Conservation (phyloP, 2,797 vertebrate species). For the Sebastes minor region DNA sequence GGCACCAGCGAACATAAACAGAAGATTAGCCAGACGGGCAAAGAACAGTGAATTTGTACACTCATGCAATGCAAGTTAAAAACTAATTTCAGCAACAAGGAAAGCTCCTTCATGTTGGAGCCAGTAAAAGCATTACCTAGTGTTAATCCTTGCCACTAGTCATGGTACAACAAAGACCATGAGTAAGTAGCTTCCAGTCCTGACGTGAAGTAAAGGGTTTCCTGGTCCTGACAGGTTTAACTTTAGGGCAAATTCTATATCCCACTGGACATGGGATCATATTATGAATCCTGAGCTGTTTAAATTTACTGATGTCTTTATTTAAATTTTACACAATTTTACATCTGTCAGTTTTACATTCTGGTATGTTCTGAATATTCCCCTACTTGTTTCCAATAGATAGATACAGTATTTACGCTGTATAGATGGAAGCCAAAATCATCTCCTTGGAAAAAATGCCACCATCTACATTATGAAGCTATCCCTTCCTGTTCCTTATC, state of each 20-base stretch:
- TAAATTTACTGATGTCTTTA: not conserved
- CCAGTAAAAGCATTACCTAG: not conserved
- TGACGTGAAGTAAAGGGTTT: not conserved
- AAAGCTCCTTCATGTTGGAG: not conserved
- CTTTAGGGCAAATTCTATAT: not conserved
- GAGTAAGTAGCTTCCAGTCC: not conserved
- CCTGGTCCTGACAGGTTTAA: not conserved
- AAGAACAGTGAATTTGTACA: not conserved
- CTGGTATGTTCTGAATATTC: too few species aligned
- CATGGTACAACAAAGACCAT: not conserved
- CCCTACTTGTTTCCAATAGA: not conserved
- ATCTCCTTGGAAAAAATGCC: not conserved
- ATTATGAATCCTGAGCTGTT: not conserved
- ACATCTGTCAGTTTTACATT: not conserved
- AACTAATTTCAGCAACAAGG: not conserved
- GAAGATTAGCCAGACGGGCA: accelerated
- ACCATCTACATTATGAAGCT: not conserved
- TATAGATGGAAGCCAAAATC: not conserved
- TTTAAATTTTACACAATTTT: not conserved
- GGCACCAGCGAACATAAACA: not conserved
- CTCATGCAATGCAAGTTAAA: not conserved
- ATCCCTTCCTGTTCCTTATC: not conserved
- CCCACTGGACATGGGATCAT: not conserved
- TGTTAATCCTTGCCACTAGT: not conserved
- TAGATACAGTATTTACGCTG: not conserved